Conservation (phyloP, 2,113 vertebrate genomes). For the Phrynocephalus versicolor region DNA sequence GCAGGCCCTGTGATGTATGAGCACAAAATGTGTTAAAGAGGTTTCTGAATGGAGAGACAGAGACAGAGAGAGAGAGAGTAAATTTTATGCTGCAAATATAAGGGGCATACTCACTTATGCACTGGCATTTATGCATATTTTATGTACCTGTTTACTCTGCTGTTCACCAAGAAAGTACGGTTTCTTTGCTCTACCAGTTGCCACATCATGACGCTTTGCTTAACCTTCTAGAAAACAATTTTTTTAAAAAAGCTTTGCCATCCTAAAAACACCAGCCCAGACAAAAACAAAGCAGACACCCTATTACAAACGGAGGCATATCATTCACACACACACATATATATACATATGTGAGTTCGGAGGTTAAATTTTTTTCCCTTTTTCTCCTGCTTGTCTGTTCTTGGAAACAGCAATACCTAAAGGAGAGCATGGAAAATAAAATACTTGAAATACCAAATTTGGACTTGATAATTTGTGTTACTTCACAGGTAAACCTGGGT, state of each 20-base stretch:
- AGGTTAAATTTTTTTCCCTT: neutral
- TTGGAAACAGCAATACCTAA: conserved; percentile 23
- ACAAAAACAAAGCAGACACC: neutral
- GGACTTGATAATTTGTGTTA: conserved; percentile 34
- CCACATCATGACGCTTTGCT: neutral
- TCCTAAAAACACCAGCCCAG: neutral
- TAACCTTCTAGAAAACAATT: conserved; percentile 13
- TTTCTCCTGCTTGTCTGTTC: neutral
- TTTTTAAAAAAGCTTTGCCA: conserved; percentile 5
- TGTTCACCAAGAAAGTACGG: neutral
- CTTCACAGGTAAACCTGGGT: conserved; percentile 9
- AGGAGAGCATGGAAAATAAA: conserved; percentile 9
- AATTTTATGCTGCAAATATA: conserved; percentile 6
- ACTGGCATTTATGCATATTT: conserved; percentile 23
- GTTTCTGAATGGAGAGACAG: conserved; percentile 8
- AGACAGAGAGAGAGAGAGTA: neutral
- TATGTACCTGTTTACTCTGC: conserved; percentile 39
- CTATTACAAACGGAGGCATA: neutral
- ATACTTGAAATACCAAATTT: conserved; percentile 3
- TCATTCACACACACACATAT: conserved; percentile 15
- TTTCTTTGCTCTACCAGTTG: conserved; percentile 17
- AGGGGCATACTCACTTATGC: conserved; percentile 11
- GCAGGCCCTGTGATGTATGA: neutral
- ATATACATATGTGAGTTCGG: conserved; percentile 4
- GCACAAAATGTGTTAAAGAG: conserved; percentile 12